These are phyloP conservation scores for Nipponia nippon DNA, from an alignment of 2,113 vertebrate species.

Conservation along the genomic window DNA sequence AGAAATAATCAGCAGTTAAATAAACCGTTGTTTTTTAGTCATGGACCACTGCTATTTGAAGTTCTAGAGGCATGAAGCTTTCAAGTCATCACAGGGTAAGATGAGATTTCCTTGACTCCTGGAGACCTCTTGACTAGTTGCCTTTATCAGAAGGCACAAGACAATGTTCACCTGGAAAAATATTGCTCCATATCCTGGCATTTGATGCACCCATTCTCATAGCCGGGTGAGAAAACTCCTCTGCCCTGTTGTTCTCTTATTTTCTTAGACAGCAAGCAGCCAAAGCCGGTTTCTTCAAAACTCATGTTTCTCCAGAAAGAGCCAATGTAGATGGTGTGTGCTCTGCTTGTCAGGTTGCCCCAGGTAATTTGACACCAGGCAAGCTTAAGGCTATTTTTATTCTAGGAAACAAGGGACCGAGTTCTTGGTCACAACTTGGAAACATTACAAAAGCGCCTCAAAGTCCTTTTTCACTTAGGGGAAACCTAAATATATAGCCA, in stretches of 20 bases:
- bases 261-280: neutral
- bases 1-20: neutral
- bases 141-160: neutral
- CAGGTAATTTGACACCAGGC: neutral
- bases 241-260: neutral
- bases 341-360: neutral
- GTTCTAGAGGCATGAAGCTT: neutral
- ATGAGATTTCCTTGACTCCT: neutral
- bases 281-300: neutral
- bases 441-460: neutral
- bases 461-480: neutral
- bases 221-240: neutral
- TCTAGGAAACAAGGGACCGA: neutral
- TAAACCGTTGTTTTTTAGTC: neutral
- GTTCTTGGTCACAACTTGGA: neutral
- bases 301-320: neutral
- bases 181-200: neutral
- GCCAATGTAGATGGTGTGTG: neutral
- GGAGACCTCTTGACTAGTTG: neutral
- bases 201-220: neutral
- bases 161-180: neutral
- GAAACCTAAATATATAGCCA: conserved; percentile 2
- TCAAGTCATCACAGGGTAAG: neutral
- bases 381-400: neutral
- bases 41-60: neutral